Evolutionary conservation across 1,140 invertebrate species (phyloP), one percentile per base, ranked within the genome.

Genomic region (Coenobita brevimanus): DNA sequence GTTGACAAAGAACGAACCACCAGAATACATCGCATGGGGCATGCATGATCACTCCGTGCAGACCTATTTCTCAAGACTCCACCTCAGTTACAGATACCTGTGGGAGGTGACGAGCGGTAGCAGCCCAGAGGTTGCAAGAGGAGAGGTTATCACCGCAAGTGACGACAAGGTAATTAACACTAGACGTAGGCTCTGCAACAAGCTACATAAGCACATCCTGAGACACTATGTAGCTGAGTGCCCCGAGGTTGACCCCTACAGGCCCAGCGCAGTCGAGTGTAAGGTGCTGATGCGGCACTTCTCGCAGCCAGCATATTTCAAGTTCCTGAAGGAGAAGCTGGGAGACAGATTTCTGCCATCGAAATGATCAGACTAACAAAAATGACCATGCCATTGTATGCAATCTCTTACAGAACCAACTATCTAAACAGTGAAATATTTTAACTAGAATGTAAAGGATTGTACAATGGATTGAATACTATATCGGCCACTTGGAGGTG

Each of bases 161-260:
- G 54, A 57, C 54, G 54, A n/a, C 54, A 57, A 57, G n/a, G n/a
- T 57, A n/a, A 57, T 57, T 57, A n/a, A 57, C 54, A 57, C 54
- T n/a, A 57, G 54, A 57, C n/a, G 54, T n/a, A 57, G 54, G 54
- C 54, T 57, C 54, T 57, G 54, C 54, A 57, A 57, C 54, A n/a
- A 57, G 54, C n/a, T 10, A 57, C 54, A 57, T 57, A 57, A 57
- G n/a, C 54, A 57, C 54, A 57, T 57, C 54, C n/a, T 57, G n/a
- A 10, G 54, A 57, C 54, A 13, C 54, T 57, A 57, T 57, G 54
- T 57, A 10, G n/a, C n/a, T n/a, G n/a, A n/a, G n/a, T n/a, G n/a
- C n/a, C n/a, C n/a, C n/a, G n/a, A n/a, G n/a, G n/a, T n/a, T n/a
- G n/a, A n/a, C n/a, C n/a, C n/a, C n/a, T n/a, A n/a, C n/a, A n/a